phyloP scores from a whole-genome alignment of 2,888 invertebrate genomes.

The Eumacrocentrus americanus region DNA sequence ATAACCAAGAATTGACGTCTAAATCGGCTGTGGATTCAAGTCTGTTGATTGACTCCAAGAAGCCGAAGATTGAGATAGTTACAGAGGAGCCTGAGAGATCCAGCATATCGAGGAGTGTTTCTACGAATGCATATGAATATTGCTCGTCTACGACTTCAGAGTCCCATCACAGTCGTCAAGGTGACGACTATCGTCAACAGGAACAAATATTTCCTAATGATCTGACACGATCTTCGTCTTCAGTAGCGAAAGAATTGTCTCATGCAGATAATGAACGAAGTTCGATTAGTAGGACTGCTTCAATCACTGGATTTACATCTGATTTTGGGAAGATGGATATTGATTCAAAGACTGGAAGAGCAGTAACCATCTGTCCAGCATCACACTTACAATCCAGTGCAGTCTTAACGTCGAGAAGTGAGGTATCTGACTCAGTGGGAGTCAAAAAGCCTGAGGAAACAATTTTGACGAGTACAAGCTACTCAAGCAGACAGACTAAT shows the following conservation, averaged over 20 bases:
- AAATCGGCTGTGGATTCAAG: background rate
- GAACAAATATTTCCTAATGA: background rate
- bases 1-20: slow-evolving; percentile 6
- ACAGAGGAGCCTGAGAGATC: background rate
- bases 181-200: background rate
- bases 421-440: background rate
- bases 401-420: background rate
- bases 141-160: background rate
- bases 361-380: no score
- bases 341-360: background rate
- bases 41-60: background rate
- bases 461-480: background rate
- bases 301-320: background rate
- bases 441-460: background rate
- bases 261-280: background rate
- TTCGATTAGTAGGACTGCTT: background rate
- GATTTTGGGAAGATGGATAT: slow-evolving; percentile 4
- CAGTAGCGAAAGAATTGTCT: background rate
- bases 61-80: background rate
- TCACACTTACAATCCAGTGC: background rate
- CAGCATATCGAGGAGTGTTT: background rate
- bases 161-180: background rate
- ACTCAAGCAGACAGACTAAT: slow-evolving; percentile 14
- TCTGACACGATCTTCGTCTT: background rate
- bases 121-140: no score